Evolutionary conservation across 2,113 vertebrate genomes (phyloP).

Genomic region (Glaucidium brasilianum): DNA sequence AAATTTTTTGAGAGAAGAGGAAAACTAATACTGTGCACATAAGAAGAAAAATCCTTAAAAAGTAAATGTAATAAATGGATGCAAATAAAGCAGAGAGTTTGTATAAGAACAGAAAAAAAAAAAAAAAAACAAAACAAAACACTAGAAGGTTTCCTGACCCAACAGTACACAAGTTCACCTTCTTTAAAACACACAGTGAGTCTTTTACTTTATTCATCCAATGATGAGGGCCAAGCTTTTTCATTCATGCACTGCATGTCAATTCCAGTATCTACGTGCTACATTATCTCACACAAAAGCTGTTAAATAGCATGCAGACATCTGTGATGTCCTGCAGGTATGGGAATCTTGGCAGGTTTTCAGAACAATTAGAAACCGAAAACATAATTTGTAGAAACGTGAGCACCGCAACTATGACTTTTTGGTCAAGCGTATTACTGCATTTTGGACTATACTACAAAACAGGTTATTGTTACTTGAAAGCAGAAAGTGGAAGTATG

Average conservation of each 20-base stretch:
- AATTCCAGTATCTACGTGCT: neutral
- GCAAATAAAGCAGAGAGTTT: neutral
- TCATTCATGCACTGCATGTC: neutral
- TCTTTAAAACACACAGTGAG: neutral
- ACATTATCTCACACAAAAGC: slow-evolving; percentile 33
- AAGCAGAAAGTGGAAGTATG: neutral
- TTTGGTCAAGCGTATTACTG: neutral
- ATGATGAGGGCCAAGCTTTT: neutral
- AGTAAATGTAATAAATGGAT: neutral
- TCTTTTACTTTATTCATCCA: neutral
- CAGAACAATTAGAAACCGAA: neutral
- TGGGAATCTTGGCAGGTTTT: slow-evolving; percentile 14
- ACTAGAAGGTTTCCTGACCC: neutral
- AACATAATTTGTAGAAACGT: neutral
- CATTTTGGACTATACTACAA: neutral
- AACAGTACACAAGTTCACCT: neutral
- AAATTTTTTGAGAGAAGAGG: neutral
- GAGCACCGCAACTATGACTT: neutral
- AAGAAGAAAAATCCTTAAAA: neutral
- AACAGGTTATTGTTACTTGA: neutral
- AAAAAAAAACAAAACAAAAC: neutral
- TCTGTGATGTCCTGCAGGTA: neutral
- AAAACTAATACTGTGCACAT: neutral
- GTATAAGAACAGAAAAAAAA: neutral
- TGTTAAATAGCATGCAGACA: neutral